Conservation (phyloP, 2,888 invertebrate genomes). For the Ormyrus rosae region DNA sequence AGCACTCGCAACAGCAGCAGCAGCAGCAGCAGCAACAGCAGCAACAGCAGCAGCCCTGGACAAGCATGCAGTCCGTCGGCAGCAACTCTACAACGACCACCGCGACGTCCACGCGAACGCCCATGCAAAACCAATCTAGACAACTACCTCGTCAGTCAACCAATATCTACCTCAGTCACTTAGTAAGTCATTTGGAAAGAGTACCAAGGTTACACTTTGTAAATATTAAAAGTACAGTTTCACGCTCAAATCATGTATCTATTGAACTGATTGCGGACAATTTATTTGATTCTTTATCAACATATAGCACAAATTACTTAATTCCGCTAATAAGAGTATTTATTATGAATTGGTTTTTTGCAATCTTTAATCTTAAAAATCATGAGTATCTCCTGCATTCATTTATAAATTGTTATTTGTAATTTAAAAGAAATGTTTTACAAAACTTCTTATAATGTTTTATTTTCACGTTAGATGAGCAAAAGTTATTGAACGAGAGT, state of each 20-base stretch:
- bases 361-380: conserved; percentile 4
- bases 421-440: no score
- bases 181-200: conserved; percentile 62
- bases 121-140: conserved; percentile 73
- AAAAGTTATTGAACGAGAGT: no score
- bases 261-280: not conserved
- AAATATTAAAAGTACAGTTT: conserved; percentile 7
- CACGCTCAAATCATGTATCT: not conserved
- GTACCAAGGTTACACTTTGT: not conserved
- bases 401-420: not conserved
- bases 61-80: conserved; percentile 69
- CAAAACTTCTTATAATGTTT: no score
- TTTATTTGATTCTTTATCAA: not conserved
- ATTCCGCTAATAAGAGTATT: conserved; percentile 20
- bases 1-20: conserved; percentile 64
- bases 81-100: conserved; percentile 68
- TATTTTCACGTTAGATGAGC: no score
- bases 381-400: not conserved
- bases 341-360: conserved; percentile 35
- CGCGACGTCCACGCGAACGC: conserved; percentile 71
- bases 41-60: conserved; percentile 70
- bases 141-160: conserved; percentile 74
- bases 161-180: conserved; percentile 75
- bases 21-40: conserved; percentile 72
- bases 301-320: not conserved